Base-by-base conservation (phyloP, 37 sponge, comb jelly and placozoan species). In the Aphrocallistes beatrix region DNA sequence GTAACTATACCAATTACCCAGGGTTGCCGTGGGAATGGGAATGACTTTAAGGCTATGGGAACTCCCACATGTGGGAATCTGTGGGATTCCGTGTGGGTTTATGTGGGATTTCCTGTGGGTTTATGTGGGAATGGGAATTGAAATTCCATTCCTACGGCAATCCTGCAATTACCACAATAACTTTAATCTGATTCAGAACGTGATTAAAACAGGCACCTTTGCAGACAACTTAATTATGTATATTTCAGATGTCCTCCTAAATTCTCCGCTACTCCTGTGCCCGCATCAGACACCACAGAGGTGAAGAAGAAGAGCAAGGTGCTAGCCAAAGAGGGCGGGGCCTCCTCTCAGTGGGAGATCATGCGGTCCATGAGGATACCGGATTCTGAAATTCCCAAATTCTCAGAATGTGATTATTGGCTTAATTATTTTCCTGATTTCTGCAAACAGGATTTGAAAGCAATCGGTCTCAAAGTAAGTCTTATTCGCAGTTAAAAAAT, bases 341-440 rank as follows among this genome's bases (percentile, higher is more conserved):
- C 84, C 23, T 88, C 38, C 17, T 94, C 90, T 50, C 99, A 99
- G 87, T 99, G 99, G 99, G 84, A 89, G 85, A 99, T 99, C 47
- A 95, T 99, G 99, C 85, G 81, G 51, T 50, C 89, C 6, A 82
- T 95, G 36, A 94, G 96, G 39, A 50, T 99, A 37, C 36, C 51
- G 0, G 88, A 93, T 40, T 83, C 88, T n/a, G 94, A 95, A 50
- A 94, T 99, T 37, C 38, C 25, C 81, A 93, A 92, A 88, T 99
- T 99, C 89, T 89, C 99, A 36, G 94, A 95, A 38, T 81, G 94
- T 8, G 47, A 45, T 1, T 86, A 99, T 85, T 99, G 99, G 99
- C 83, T 99, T 51, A 42, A 82, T 23, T 95, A 93, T 83, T 99
- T 99, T 84, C 99, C 99, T 38, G 92, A 91, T n/a, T 51, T 87